phyloP scores from a whole-genome alignment of 2,888 invertebrate genomes.

The Drosophila neotestacea region DNA sequence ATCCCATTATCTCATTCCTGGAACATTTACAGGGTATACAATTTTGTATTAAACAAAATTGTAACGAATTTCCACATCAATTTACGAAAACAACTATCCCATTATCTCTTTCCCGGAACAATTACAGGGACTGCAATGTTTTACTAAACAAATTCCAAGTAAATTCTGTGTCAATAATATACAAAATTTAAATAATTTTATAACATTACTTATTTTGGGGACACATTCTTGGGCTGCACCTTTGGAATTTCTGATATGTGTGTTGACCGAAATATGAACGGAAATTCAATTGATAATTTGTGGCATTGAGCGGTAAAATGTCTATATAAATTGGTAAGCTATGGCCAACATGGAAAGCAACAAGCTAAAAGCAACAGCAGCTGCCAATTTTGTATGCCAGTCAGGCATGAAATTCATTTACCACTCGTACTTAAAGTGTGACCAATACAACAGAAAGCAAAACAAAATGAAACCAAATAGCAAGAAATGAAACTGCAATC shows the following conservation, averaged over 20 bases:
- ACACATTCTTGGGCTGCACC: slow-evolving; percentile 10
- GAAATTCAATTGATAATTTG: slow-evolving; percentile 32
- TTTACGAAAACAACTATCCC: too few species aligned
- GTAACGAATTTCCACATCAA: too few species aligned
- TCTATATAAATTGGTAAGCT: slow-evolving; percentile 5
- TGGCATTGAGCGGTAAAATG: slow-evolving; percentile 12
- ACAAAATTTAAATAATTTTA: neutral
- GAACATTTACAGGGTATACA: neutral
- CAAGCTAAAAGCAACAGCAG: slow-evolving; percentile 8
- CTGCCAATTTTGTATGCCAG: slow-evolving; percentile 63
- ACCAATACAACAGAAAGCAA: slow-evolving; percentile 32
- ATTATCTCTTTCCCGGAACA: too few species aligned
- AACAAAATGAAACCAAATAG: slow-evolving; percentile 16
- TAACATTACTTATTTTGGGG: slow-evolving; percentile 14
- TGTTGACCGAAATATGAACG: slow-evolving; percentile 62
- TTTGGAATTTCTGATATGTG: slow-evolving; percentile 41
- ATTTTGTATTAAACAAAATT: too few species aligned
- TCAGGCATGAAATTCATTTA: slow-evolving; percentile 66
- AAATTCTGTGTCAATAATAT: neutral
- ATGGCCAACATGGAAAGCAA: slow-evolving; percentile 37
- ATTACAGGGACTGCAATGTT: neutral
- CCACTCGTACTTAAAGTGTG: slow-evolving; percentile 49
- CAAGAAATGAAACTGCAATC: slow-evolving; percentile 47
- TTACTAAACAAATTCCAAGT: neutral
- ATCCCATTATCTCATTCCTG: too few species aligned